Evolutionary conservation across 2,113 vertebrate species (phyloP), one percentile per base, ranked within the genome.

Genomic region (Pantherophis guttatus): DNA sequence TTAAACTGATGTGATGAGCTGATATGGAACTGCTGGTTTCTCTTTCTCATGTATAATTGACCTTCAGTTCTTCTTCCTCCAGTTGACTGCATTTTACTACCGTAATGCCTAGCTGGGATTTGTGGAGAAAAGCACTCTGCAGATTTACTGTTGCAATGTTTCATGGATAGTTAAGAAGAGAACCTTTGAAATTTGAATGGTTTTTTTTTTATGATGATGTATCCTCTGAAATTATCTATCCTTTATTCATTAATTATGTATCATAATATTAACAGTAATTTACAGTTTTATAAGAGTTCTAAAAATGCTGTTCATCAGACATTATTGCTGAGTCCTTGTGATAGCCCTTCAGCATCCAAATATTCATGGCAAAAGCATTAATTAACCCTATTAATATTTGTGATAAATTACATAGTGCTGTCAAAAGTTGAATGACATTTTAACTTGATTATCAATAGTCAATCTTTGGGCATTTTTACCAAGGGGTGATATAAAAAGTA

Each of bases 81-180:
- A 95, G 44, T 88, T 94, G 23, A 44, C n/a, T 90, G 29, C 85
- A 70, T 44, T 87, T 81, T 2, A 44, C 21, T 62, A 90, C 33
- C 65, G 13, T 52, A 87, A 93, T 86, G 58, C 86, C 1, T 81
- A 70, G 7, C 24, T 91, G 50, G 88, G 19, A 93, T 93, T 93
- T 94, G 39, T 93, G 57, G 93, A 92, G 52, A 81, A 33, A 0
- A 90, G 15, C 9, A 23, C 23, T 94, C 92, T 11, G 6, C 48
- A 94, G 70, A 94, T 65, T 89, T 95, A 94, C 3, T 50, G 24
- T 85, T 86, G 23, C 90, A 44, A 17, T 95, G 93, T 90, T 93
- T 95, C 52, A 93, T 55, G 1, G 53, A 93, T 93, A 89, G 93
- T 44, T 91, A 87, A 94, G 90, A 88, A n/a, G 21, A 5, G 1